These are phyloP conservation scores for Leptinotarsa texana DNA, from an alignment of 1,140 invertebrate genomes.

Conservation along the genomic window DNA sequence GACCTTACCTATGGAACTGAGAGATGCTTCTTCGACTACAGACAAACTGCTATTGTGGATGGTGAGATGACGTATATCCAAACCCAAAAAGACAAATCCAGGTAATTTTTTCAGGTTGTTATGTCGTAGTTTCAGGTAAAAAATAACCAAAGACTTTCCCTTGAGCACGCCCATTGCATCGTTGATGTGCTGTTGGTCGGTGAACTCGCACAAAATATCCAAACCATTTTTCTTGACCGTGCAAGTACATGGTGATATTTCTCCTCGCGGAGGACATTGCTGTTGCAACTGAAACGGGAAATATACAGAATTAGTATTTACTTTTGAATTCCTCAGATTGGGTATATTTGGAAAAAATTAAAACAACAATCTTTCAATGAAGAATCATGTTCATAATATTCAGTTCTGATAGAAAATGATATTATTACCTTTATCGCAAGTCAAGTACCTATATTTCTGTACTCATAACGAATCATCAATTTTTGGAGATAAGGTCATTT, in stretches of 20 bases:
- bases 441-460: too few relatives aligned
- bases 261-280: constrained; percentile 71
- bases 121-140: constrained; percentile 83
- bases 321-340: too few relatives aligned
- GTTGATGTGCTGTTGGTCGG: constrained; percentile 72
- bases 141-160: constrained; percentile 75
- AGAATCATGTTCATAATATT: too few relatives aligned
- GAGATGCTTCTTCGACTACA: constrained; percentile 81
- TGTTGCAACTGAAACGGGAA: constrained; percentile 56
- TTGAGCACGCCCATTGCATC: constrained; percentile 77
- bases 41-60: constrained; percentile 85
- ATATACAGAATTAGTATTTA: neutral
- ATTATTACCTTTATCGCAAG: too few relatives aligned
- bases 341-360: too few relatives aligned
- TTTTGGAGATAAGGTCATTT: too few relatives aligned
- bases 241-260: constrained; percentile 79
- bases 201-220: constrained; percentile 84
- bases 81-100: constrained; percentile 81
- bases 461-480: too few relatives aligned
- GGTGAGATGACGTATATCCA: constrained; percentile 84
- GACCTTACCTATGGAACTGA: constrained; percentile 77
- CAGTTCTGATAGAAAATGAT: too few relatives aligned
- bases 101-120: constrained; percentile 81
- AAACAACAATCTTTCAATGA: too few relatives aligned
- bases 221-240: constrained; percentile 83